Base-by-base conservation (phyloP, 2,113 vertebrate genomes). In the Lepidothrix coronata region DNA sequence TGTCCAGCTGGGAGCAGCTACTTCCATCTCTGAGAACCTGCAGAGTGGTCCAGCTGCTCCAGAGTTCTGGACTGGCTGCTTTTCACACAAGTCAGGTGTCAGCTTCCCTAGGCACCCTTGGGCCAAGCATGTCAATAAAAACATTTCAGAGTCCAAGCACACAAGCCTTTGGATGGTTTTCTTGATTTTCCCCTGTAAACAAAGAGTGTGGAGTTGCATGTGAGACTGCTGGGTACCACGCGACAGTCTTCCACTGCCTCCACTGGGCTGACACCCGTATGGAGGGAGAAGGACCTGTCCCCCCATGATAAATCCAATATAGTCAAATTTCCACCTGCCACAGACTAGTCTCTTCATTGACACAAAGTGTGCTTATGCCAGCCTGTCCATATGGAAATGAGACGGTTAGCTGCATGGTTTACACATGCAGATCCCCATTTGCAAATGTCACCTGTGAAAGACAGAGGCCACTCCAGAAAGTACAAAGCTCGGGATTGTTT, bases 401-500 rank as follows among this genome's bases (percentile, higher is more conserved):
- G 89, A 39, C 0, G n/a, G 79, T 84, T 19, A 88, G 92, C 88
- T 91, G 82, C 23, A 1, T 4, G 31, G 76, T 91, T 93, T 82
- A 84, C 93, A 55, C 93, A 81, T 59, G 93, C 10, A 1, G 86
- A 33, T 91, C 89, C 87, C 91, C 87, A 93, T 92, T 90, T 92
- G 93, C 95, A 96, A 95, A 91, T 93, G 96, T 95, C 95, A 94
- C 95, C 95, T 91, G 81, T 89, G 91, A 97, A 82, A 91, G 95
- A 89, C 95, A 95, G 95, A 91, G 94, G 96, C 95, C 93, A 88
- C 89, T 79, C 93, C 87, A 70, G 89, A 39, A 94, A 72, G 89
- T 78, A 97, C 95, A 97, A 97, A 96, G 94, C 96, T 89, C 3
- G 71, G 96, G 93, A 96, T 97, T 97, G 96, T 97, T 94, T 94